phyloP scores from a whole-genome alignment of 2,888 invertebrate genomes.

The Alentia gelatinosa region DNA sequence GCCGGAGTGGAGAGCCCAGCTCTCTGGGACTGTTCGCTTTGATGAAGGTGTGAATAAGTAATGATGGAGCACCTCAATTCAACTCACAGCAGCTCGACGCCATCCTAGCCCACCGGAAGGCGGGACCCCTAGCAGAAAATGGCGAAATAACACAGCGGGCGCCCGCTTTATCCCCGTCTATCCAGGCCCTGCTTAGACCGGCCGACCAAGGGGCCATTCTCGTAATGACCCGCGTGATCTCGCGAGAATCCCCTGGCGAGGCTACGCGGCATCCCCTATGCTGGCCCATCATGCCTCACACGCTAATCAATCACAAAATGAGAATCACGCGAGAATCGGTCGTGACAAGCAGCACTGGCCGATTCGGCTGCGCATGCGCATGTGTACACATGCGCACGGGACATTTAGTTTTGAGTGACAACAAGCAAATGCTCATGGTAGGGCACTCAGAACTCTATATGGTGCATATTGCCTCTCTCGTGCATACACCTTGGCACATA shows the following conservation, averaged over 20 bases:
- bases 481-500: too few species aligned
- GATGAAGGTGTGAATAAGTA: conserved; percentile 40
- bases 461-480: too few species aligned
- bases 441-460: too few species aligned
- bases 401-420: background rate
- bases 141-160: conserved; percentile 27
- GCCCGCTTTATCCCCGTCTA: background rate
- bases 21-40: background rate
- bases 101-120: background rate
- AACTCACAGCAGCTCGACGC: background rate
- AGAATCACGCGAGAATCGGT: conserved; percentile 26
- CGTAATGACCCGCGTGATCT: conserved; percentile 44
- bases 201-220: background rate
- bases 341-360: background rate
- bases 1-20: background rate
- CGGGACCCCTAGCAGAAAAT: conserved; percentile 18
- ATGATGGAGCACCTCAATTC: conserved; percentile 12
- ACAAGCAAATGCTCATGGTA: too few species aligned
- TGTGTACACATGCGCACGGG: background rate
- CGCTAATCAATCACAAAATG: conserved; percentile 12
- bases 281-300: conserved; percentile 13
- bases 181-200: conserved; percentile 19
- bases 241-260: conserved; percentile 22
- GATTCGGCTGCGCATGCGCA: background rate
- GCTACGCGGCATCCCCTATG: background rate